Base-by-base conservation (phyloP, 2,888 invertebrate species). In the Lasioglossum villosulum region DNA sequence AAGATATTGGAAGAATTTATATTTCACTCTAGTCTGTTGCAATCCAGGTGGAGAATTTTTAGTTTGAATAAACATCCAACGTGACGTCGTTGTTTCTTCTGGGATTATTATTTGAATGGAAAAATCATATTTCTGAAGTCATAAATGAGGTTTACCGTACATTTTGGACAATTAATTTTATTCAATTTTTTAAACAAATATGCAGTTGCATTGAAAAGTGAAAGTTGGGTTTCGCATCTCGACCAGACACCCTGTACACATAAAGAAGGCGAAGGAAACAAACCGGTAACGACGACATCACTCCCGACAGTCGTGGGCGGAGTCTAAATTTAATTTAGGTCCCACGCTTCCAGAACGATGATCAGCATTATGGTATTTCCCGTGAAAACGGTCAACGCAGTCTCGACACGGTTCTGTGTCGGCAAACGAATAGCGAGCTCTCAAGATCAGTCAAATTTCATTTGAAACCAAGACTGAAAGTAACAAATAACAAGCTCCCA, bases 311-410 rank as follows among this genome's bases (percentile, higher is more conserved):
- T 27, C 16, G 16, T 23, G n/a, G 5, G 19, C 30, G 8, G 16
- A 19, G 16, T 52, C 52, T 52, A 42, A 45, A 83, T 83, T 73
- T 76, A 56, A 75, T 63, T 75, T 72, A 48, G 45, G 48, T 27
- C 5, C 83, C 39, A 37, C 52, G 48, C 37, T 30, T 16, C 16
- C 39, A n/a, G 19, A 12, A 12, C 42, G 76, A 73, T 77, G 86
- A 86, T 86, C 86, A 73, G 45, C 82, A 82, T 86, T 70, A 70
- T 42, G 71, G 82, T 73, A 68, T 75, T 85, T 85, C 56, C 71
- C 56, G 56, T 48, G 59, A 10, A 72, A n/a, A n/a, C 14, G 70
- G 23, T 39, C 70, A 23, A 68, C 23, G n/a, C 12, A 23, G n/a
- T 34, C 68, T 37, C 12, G 37, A 4, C 42, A 16, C 45, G 45